phyloP scores from a whole-genome alignment of 2,797 vertebrate genomes.

The Chelon labrosus region DNA sequence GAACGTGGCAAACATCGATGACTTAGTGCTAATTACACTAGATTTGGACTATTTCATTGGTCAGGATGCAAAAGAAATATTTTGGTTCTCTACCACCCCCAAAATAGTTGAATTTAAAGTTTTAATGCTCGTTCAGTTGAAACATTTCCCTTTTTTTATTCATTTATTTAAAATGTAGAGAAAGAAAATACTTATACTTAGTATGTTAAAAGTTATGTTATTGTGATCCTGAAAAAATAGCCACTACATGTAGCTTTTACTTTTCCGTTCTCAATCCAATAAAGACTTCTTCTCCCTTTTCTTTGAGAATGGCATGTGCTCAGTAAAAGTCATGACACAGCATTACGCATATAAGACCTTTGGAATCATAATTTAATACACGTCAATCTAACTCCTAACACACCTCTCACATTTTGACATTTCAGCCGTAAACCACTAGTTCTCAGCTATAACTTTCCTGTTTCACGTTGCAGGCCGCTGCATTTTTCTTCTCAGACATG shows the following conservation, averaged over 20 bases:
- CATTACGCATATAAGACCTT: not conserved
- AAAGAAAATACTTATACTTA: not conserved
- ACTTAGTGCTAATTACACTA: too few species aligned
- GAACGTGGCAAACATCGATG: too few species aligned
- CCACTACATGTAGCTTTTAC: not conserved
- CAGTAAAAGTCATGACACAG: not conserved
- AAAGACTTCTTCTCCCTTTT: not conserved
- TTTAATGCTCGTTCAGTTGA: too few species aligned
- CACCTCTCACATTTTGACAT: too few species aligned
- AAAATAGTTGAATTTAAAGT: too few species aligned
- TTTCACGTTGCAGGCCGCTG: conserved; percentile 3
- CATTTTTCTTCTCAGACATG: conserved; percentile 38
- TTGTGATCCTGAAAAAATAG: not conserved
- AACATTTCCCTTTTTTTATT: not conserved
- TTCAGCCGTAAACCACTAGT: too few species aligned
- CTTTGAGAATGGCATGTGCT: not conserved
- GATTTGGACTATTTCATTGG: too few species aligned
- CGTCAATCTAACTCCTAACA: not conserved
- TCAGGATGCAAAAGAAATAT: too few species aligned
- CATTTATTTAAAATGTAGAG: not conserved
- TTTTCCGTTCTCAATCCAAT: not conserved
- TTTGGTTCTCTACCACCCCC: too few species aligned
- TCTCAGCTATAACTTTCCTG: too few species aligned
- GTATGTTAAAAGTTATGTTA: not conserved
- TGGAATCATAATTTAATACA: conserved; percentile 13